These are phyloP conservation scores for Liasis olivaceus DNA, from an alignment of 2,797 vertebrate species.

Conservation along the genomic window DNA sequence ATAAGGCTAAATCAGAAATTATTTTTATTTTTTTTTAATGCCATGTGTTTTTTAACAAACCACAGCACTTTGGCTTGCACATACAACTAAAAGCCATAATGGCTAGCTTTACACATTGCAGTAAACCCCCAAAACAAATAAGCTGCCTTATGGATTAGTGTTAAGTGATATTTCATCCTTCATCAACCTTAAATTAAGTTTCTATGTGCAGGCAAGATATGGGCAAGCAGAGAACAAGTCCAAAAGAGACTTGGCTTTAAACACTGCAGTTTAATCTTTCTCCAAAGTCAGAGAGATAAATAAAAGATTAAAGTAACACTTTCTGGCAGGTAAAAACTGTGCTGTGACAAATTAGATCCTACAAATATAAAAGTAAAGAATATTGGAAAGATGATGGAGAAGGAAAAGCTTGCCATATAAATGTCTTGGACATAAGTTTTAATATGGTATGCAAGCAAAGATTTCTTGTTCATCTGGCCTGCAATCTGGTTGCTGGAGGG, in stretches of 20 bases:
- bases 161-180: neutral
- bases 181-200: neutral
- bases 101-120: neutral
- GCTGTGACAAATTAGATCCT: constrained; percentile 59
- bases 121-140: neutral
- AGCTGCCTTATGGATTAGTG: neutral
- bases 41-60: no score
- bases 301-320: constrained; percentile 60
- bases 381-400: constrained; percentile 45
- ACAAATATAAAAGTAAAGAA: constrained; percentile 49
- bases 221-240: neutral
- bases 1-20: neutral
- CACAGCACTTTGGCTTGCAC: neutral
- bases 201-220: accelerated
- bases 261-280: constrained; percentile 27
- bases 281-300: constrained; percentile 34
- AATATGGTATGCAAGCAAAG: constrained; percentile 59
- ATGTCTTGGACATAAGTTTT: constrained; percentile 60
- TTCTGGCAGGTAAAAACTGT: constrained; percentile 43
- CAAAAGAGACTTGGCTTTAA: neutral
- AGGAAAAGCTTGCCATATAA: constrained; percentile 49
- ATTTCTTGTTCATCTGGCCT: constrained; percentile 53
- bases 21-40: neutral
- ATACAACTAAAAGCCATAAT: neutral
- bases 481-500: constrained; percentile 54